A percentile compares a stretch with the other conserved stretches of the same genome.
These are phyloP conservation scores for Microtus pennsylvanicus DNA, from an alignment of 2,113 vertebrate species.

Conservation along the genomic window DNA sequence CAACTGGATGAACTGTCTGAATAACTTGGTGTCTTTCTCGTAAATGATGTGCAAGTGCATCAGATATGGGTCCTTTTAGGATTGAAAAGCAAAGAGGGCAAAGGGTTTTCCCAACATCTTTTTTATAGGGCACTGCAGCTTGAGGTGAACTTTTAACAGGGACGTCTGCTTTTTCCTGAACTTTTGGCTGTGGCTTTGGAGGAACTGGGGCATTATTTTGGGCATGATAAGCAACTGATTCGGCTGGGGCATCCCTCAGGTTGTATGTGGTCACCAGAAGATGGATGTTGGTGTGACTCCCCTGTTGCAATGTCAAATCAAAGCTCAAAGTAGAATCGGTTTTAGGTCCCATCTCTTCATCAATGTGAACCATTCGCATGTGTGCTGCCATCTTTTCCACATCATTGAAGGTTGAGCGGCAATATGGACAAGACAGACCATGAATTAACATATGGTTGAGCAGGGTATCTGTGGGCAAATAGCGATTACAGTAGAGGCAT, in stretches of 20 bases:
- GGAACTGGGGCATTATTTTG: conserved; percentile 91
- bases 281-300: conserved; percentile 98
- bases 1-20: conserved; percentile 98
- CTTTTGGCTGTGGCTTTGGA: conserved; percentile 93
- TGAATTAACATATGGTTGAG: conserved; percentile 99
- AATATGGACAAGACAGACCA: conserved; percentile 96
- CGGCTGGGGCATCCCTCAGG: conserved; percentile 95
- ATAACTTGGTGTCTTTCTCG: conserved; percentile 98
- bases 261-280: conserved; percentile 98
- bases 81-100: conserved; percentile 99
- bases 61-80: conserved; percentile 98
- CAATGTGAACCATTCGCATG: conserved; percentile 95
- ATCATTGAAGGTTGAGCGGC: conserved; percentile 97
- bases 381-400: conserved; percentile 99
- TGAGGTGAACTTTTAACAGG: conserved; percentile 92
- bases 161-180: conserved; percentile 87
- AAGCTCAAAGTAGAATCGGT: conserved; percentile 98
- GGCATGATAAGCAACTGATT: conserved; percentile 96
- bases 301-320: conserved; percentile 97
- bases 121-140: conserved; percentile 97
- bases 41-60: conserved; percentile 96
- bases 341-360: conserved; percentile 95
- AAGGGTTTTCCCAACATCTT: conserved; percentile 97
- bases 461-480: conserved; percentile 97
- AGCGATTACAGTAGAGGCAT: conserved; percentile 99